Evolutionary conservation across 2,113 vertebrate genomes (phyloP), one percentile per base, ranked within the genome.

Genomic region (Pungitius pungitius): DNA sequence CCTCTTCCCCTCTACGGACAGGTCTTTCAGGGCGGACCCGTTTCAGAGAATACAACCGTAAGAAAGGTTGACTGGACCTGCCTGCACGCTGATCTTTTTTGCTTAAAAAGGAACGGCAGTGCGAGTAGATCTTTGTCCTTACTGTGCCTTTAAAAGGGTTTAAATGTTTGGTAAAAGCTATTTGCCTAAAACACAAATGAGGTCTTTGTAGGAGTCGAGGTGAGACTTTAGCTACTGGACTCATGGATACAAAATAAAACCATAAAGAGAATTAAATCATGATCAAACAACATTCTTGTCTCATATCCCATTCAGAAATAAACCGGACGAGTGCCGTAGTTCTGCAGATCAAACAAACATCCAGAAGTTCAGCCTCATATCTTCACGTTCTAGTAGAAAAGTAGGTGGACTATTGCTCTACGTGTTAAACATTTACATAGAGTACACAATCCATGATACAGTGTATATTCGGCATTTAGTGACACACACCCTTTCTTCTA

Each of bases 171-270:
- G 49, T 52, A 8, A 24, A 8, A 20, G 47, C 11, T 24, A 35
- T 35, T 35, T 6, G n/a, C 24, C 1, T 57, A 17, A 57, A 20
- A 57, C 52, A 56, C 35, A 27, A 18, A n/a, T 12, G 20, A 3
- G 3, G 3, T 60, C 30, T 20, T 47, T 59, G 13, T 24, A 35
- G 5, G 30, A 58, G 37, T 33, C 60, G 22, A 75, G 11, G 55
- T 12, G 69, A 87, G 74, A 81, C 72, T 83, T 69, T 30, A 79
- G 75, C 27, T 65, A 69, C 84, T 84, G 17, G 52, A 69, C 40
- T 26, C 10, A 69, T 59, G 77, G 18, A 51, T 24, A 24, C 22
- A 71, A 75, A 71, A 65, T 4, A 73, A 65, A 20, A 71, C 9
- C 59, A 74, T 22, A 67, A 77, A 75, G 6, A 54, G 4, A 81